phyloP scores from a whole-genome alignment of 1,140 invertebrate species.

The Hycleus cichorii region DNA sequence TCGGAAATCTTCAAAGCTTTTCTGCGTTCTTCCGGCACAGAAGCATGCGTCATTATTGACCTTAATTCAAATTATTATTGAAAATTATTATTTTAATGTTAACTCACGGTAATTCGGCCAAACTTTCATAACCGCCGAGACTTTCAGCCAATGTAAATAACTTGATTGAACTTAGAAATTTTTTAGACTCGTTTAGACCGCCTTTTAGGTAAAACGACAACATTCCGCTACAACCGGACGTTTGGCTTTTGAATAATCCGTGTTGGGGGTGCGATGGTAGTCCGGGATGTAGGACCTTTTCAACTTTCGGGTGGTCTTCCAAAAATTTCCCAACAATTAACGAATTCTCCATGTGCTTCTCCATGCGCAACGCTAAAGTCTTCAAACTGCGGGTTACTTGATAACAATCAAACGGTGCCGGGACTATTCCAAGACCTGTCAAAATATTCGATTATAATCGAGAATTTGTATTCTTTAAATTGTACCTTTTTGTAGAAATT shows the following conservation, averaged over 20 bases:
- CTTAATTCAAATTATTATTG: slow-evolving; percentile 34
- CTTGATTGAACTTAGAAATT: slow-evolving; percentile 72
- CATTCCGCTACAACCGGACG: slow-evolving; percentile 87
- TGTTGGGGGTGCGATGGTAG: slow-evolving; percentile 87
- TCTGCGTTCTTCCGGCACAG: slow-evolving; percentile 64
- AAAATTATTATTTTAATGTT: background rate
- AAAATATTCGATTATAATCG: background rate
- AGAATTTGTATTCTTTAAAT: slow-evolving; percentile 9
- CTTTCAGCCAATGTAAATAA: slow-evolving; percentile 89
- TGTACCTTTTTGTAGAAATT: slow-evolving; percentile 86
- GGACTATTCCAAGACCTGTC: slow-evolving; percentile 63
- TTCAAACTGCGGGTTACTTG: slow-evolving; percentile 91
- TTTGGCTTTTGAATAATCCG: slow-evolving; percentile 73
- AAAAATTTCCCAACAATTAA: slow-evolving; percentile 72
- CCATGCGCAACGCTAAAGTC: slow-evolving; percentile 88
- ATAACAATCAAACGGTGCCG: slow-evolving; percentile 95
- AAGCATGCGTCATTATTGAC: slow-evolving; percentile 74
- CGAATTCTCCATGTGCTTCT: slow-evolving; percentile 74
- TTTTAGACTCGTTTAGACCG: slow-evolving; percentile 58
- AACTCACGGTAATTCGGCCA: slow-evolving; percentile 79
- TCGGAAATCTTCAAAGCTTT: slow-evolving; percentile 76
- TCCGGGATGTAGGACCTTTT: slow-evolving; percentile 79
- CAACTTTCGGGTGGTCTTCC: slow-evolving; percentile 68
- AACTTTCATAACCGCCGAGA: slow-evolving; percentile 91
- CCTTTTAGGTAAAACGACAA: slow-evolving; percentile 80